phyloP scores from a whole-genome alignment of 1,140 invertebrate species.

The Wiebesia pumilae region DNA sequence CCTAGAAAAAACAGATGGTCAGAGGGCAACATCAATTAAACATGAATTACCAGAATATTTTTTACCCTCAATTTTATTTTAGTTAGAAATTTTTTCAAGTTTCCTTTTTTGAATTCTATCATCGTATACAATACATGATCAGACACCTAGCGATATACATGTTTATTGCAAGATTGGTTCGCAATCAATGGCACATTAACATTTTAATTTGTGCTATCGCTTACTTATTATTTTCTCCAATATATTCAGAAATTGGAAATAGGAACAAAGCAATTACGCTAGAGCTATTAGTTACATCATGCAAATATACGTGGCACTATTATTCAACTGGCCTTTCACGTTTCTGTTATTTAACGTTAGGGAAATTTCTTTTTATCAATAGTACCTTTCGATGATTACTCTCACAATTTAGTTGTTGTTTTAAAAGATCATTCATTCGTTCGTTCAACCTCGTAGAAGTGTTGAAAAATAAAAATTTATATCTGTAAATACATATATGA shows the following conservation, averaged over 20 bases:
- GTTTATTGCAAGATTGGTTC: conserved; percentile 44
- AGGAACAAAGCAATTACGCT: conserved; percentile 50
- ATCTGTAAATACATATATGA: conserved; percentile 41
- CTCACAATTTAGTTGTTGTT: conserved; percentile 35
- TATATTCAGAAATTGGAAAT: conserved; percentile 45
- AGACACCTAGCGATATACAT: conserved; percentile 44
- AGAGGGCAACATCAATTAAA: conserved; percentile 34
- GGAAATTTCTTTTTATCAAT: conserved; percentile 23
- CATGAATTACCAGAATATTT: conserved; percentile 25
- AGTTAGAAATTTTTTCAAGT: conserved; percentile 32
- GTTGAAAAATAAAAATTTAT: conserved; percentile 50
- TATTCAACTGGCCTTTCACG: conserved; percentile 39
- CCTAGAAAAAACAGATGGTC: conserved; percentile 24
- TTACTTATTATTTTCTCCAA: conserved; percentile 49
- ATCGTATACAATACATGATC: conserved; percentile 49
- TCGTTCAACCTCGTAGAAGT: conserved; percentile 37
- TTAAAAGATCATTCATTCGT: conserved; percentile 47
- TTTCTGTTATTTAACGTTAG: conserved; percentile 18
- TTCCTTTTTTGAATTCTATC: conserved; percentile 23
- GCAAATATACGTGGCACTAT: conserved; percentile 37
- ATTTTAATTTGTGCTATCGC: conserved; percentile 44
- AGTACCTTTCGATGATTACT: conserved; percentile 44
- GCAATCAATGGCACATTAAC: conserved; percentile 43
- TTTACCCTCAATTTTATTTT: conserved; percentile 45
- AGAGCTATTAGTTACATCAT: conserved; percentile 43